Evolutionary conservation across 2,113 vertebrate genomes (phyloP).

Genomic region (Mustelus asterias): DNA sequence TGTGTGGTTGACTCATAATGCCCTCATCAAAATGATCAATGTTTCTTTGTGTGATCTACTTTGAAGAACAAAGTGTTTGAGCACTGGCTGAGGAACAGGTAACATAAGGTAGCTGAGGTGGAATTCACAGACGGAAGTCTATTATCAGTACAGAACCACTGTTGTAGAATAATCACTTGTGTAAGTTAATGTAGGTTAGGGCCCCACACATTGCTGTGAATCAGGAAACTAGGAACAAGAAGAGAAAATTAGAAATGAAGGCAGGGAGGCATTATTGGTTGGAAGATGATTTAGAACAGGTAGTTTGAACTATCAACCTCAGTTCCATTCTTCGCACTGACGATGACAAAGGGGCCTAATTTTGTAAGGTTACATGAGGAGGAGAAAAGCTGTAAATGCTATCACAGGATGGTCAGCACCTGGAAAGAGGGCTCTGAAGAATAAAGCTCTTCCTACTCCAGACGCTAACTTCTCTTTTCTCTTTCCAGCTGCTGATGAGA

Average conservation of each 20-base stretch:
- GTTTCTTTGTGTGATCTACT: background rate
- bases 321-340: no score
- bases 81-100: background rate
- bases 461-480: background rate
- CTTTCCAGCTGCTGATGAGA: background rate
- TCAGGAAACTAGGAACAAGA: background rate
- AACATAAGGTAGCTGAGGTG: background rate
- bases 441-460: no score
- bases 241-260: no score
- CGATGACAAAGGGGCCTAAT: no score
- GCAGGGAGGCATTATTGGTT: no score
- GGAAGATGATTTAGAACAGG: no score
- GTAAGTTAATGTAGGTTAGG: background rate
- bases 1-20: background rate
- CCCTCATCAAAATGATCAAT: background rate
- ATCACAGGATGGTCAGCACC: no score
- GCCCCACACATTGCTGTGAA: background rate
- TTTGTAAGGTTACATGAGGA: no score
- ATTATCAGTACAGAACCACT: background rate
- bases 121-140: background rate
- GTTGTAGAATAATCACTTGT: background rate
- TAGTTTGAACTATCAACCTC: no score
- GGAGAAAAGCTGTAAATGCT: no score
- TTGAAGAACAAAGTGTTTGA: background rate
- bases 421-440: background rate